phyloP scores from a whole-genome alignment of 2,888 invertebrate species.

The Synanthedon tipuliformis region DNA sequence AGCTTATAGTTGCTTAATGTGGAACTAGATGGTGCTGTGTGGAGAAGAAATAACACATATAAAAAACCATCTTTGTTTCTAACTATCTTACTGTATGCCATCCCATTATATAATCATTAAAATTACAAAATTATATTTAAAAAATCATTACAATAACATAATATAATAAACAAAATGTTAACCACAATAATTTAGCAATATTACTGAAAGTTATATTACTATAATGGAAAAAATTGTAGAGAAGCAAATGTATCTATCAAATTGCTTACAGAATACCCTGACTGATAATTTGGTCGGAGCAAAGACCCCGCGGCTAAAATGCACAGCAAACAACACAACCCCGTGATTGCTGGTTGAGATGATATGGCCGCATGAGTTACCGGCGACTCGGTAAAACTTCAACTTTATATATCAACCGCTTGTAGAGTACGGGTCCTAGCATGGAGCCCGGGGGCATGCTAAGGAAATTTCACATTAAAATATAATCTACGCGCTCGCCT shows the following conservation, averaged over 20 bases:
- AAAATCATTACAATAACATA: too few species aligned
- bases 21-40: too few species aligned
- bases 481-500: neutral
- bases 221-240: too few species aligned
- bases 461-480: conserved; percentile 3
- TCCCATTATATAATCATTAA: too few species aligned
- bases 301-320: conserved; percentile 27
- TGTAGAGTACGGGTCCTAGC: conserved; percentile 2
- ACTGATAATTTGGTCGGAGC: conserved; percentile 42
- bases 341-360: conserved; percentile 43
- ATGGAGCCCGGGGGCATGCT: conserved; percentile 32
- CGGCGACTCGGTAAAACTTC: conserved; percentile 4
- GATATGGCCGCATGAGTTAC: conserved; percentile 34
- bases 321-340: conserved; percentile 48
- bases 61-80: too few species aligned
- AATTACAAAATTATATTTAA: too few species aligned
- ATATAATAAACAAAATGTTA: too few species aligned
- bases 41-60: too few species aligned
- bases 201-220: too few species aligned
- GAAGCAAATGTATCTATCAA: neutral
- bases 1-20: too few species aligned
- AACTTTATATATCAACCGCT: conserved; percentile 1
- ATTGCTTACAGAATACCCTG: conserved; percentile 18
- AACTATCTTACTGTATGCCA: too few species aligned
- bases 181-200: too few species aligned